Conservation (phyloP, 2,888 invertebrate genomes). For the Anthrax anthrax region DNA sequence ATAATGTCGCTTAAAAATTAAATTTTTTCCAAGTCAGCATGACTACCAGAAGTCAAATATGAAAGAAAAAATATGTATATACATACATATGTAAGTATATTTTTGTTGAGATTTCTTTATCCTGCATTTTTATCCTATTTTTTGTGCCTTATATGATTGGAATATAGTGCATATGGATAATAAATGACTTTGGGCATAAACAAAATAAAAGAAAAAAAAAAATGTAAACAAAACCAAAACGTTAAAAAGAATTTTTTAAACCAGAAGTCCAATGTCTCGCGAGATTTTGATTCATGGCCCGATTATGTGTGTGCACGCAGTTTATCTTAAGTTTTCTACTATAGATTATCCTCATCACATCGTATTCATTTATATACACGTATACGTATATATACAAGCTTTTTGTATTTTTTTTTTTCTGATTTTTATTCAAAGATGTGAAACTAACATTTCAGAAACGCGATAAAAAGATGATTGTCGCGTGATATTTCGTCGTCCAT, state of each 20-base stretch:
- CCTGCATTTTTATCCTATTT: too few species aligned
- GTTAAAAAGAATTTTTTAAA: too few species aligned
- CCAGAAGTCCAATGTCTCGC: constrained; percentile 9
- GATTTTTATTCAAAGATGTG: not conserved
- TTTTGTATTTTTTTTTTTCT: too few species aligned
- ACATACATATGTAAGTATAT: too few species aligned
- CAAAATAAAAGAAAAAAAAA: not conserved
- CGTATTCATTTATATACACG: not conserved
- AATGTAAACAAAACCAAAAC: too few species aligned
- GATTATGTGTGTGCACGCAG: constrained; percentile 31
- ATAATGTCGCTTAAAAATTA: not conserved
- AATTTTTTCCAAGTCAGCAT: not conserved
- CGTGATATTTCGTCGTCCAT: constrained; percentile 7
- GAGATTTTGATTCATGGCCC: constrained; percentile 31
- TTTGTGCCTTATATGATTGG: too few species aligned
- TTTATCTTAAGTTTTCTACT: constrained; percentile 22
- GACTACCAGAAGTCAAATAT: not conserved
- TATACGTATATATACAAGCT: too few species aligned
- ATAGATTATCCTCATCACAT: not conserved
- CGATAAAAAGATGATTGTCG: constrained; percentile 1
- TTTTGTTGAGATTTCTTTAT: too few species aligned
- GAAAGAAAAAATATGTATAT: too few species aligned
- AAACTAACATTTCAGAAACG: not conserved
- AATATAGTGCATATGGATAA: not conserved
- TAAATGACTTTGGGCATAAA: not conserved